Evolutionary conservation across 2,888 invertebrate genomes (phyloP), one percentile per base, ranked within the genome.

Genomic region (Ligdia adustata): DNA sequence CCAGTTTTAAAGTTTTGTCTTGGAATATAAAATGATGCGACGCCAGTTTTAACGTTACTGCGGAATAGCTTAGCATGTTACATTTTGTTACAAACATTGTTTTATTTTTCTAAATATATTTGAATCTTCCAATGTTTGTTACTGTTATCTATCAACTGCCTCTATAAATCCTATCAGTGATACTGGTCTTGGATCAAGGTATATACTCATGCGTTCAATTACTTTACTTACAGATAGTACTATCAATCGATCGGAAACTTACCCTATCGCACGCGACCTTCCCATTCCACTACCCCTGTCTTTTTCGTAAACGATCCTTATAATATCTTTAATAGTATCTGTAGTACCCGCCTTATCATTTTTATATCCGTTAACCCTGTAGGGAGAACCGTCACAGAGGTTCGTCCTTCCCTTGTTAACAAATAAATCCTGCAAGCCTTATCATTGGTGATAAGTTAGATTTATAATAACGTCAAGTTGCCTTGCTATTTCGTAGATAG

Each of bases 311-410:
- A 66, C 71, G 70, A 64, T 65, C 70, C 66, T 70, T 68, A 64
- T 61, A 64, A 54, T 69, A 64, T 64, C 72, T 70, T 69, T 67
- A 66, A 66, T 67, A 62, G 68, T 78, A 75, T 76, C 76, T 75
- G 48, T 75, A 72, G 75, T 75, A 65, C 64, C n/a, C 53, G 60
- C 70, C 82, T 88, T 89, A 89, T 89, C 88, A 82, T 84, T 78
- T 83, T 86, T 85, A 80, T 86, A 74, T 69, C 70, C 71, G 63
- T 72, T 68, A 73, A 72, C 74, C 70, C 72, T 66, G 71, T 72
- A 65, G 73, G 75, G 72, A 69, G 73, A 76, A 78, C 72, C 66
- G 66, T 70, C 64, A 46, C 53, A 55, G n/a, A n/a, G n/a, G n/a
- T n/a, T 53, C 41, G 58, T 53, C 48, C 37, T 37, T 45, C 67